Evolutionary conservation across 2,888 invertebrate genomes (phyloP).

Genomic region (Homarus gammarus): DNA sequence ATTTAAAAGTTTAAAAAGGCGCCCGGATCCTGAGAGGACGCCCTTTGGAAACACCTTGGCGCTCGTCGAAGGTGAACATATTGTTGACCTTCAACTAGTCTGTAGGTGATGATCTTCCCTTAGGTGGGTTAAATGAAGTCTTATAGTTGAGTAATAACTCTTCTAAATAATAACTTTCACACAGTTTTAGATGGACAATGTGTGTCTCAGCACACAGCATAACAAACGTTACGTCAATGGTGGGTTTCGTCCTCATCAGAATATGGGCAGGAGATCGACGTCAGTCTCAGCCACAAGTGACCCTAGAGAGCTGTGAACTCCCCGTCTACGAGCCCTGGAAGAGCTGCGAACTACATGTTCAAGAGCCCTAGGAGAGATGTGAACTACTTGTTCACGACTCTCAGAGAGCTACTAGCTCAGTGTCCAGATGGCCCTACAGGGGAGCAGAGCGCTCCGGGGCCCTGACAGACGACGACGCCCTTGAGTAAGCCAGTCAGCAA

Average conservation of each 20-base stretch:
- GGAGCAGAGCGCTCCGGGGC: background rate
- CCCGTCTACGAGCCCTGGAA: background rate
- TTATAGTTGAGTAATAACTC: background rate
- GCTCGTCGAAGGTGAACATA: background rate
- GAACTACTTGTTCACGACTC: background rate
- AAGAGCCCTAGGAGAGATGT: background rate
- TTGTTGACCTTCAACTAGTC: background rate
- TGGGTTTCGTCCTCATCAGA: background rate
- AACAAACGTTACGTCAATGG: background rate
- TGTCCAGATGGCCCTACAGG: background rate
- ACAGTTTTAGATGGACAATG: no score
- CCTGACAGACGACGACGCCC: background rate
- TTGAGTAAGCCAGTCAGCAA: background rate
- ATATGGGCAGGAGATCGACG: background rate
- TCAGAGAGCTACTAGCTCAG: background rate
- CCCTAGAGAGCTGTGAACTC: background rate
- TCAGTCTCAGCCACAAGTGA: background rate
- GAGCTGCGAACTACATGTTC: background rate
- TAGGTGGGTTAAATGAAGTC: no score
- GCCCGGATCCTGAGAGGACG: constrained; percentile 2
- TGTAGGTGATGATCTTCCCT: no score
- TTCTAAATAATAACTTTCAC: background rate
- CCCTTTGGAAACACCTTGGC: background rate
- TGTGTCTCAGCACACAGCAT: background rate
- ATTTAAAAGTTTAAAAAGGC: background rate